Base-by-base conservation (phyloP, 2,888 invertebrate genomes). In the Muscina levida region DNA sequence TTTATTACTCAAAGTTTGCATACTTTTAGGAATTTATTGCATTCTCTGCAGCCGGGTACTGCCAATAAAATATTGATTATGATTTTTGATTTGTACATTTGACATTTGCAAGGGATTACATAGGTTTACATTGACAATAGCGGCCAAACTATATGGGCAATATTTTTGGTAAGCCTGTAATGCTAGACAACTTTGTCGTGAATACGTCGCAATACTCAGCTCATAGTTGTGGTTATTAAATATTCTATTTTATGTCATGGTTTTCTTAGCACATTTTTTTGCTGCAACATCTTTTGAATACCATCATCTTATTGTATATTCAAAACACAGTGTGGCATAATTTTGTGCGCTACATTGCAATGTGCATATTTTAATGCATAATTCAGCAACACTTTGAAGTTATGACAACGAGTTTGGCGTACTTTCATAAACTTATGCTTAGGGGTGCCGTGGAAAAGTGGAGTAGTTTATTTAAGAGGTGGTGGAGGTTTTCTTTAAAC, bases 1-100 rank as follows among this genome's bases (percentile, higher is more conserved):
- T 67, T 67, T 67, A 67, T 67, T 5, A 51, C 67, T 19, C n/a
- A 51, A 51, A 67, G 51, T 53, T 67, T 67, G 67, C 67, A 39
- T 19, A 48, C 51, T 53, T 67, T 39, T 5, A 8, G 10, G 51
- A 67, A 67, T 67, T 48, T 67, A 67, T 67, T 31, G 22, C 51
- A 67, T 67, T 51, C 67, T 51, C 51, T 67, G 22, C 67, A 53
- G 67, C 51, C 39, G 26, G n/a, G 37, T 0, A 19, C 37, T 17
- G 17, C 11, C 19, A 10, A 37, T 31, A 13, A 26, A 67, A 31
- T 51, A 51, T 67, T 51, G 62, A 62, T 62, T 62, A 42, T 39
- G 11, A 15, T 6, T 59, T 39, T 15, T 59, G 59, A 37, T 62
- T 39, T 17, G 8, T 17, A 62, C 39, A 42, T 62, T 42, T 62